These are phyloP conservation scores for Adelosebastes latens DNA, from an alignment of 2,797 vertebrate genomes.

Conservation along the genomic window DNA sequence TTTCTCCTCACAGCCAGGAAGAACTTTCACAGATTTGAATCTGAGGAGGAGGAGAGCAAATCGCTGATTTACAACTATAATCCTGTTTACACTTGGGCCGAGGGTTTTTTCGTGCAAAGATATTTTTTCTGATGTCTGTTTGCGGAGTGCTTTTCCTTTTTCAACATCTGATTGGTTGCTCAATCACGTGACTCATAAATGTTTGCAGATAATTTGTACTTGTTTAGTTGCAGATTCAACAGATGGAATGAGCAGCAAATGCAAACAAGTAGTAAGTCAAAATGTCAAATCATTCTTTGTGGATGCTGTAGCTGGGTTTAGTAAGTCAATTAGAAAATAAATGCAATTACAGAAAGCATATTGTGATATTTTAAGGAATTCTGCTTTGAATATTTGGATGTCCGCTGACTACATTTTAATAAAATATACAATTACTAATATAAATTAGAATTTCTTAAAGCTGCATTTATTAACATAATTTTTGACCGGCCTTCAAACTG, in stretches of 20 bases:
- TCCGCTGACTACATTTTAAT: not conserved
- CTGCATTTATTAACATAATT: too few species aligned
- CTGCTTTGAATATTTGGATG: not conserved
- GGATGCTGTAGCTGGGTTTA: not conserved
- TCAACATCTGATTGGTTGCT: slow-evolving; percentile 1
- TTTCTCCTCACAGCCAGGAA: slow-evolving; percentile 80
- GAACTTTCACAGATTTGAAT: slow-evolving; percentile 77
- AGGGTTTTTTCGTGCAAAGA: slow-evolving; percentile 54
- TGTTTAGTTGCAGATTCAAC: not conserved
- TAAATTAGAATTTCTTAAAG: not conserved
- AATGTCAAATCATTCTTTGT: not conserved
- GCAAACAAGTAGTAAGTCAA: not conserved
- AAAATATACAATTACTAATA: not conserved
- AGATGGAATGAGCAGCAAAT: not conserved
- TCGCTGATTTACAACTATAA: slow-evolving; percentile 82
- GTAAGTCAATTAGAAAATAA: not conserved
- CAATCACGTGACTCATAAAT: not conserved
- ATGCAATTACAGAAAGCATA: not conserved
- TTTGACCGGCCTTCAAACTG: not conserved
- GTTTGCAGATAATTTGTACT: slow-evolving; percentile 15
- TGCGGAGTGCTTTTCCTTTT: not conserved
- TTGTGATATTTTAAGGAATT: not conserved
- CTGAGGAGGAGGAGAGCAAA: slow-evolving; percentile 59
- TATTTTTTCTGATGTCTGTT: slow-evolving; percentile 63
- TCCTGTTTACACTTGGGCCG: slow-evolving; percentile 52